Base-by-base conservation (phyloP, 2,888 invertebrate species). In the Lymantria dispar region DNA sequence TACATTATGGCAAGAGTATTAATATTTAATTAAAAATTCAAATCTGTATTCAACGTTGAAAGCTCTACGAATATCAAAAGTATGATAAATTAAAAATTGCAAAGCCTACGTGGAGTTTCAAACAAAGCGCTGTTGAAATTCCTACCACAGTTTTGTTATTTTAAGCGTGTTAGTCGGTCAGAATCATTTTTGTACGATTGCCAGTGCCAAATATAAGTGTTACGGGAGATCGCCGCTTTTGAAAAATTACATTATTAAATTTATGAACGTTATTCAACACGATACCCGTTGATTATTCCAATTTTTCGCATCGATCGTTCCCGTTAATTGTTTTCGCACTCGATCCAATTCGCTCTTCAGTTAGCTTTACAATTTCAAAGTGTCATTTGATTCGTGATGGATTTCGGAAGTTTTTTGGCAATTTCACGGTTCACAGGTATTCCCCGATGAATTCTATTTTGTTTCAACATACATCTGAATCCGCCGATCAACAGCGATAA, bases 321-420 rank as follows among this genome's bases (percentile, higher is more conserved):
- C 56, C 74, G 83, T 80, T 87, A 87, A 88, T 87, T 87, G 88
- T 87, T 88, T 88, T 83, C 80, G 71, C 79, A 78, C 80, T 79
- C 80, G 64, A 81, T 85, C 79, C 80, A 78, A 82, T 83, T 83
- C 85, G 76, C 82, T 82, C 85, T 81, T 83, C 85, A 84, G 84
- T 86, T 83, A 81, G 84, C 82, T 87, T 85, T 85, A 85, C 88
- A 87, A 85, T 87, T 87, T 82, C 80, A 85, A 86, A 87, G 86
- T 87, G 88, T 87, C 87, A 86, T 88, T 88, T 87, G 87, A 86
- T 82, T 86, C 84, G 88, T 87, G 88, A 88, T 88, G 87, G 86
- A 84, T 86, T 86, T 81, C 77, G 77, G 70, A 82, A 82, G 80
- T 81, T 87, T 87, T 87, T 87, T 87, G 84, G 74, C 87, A 87